Conservation (phyloP, 2,888 invertebrate genomes). For the Tenthredo notha region DNA sequence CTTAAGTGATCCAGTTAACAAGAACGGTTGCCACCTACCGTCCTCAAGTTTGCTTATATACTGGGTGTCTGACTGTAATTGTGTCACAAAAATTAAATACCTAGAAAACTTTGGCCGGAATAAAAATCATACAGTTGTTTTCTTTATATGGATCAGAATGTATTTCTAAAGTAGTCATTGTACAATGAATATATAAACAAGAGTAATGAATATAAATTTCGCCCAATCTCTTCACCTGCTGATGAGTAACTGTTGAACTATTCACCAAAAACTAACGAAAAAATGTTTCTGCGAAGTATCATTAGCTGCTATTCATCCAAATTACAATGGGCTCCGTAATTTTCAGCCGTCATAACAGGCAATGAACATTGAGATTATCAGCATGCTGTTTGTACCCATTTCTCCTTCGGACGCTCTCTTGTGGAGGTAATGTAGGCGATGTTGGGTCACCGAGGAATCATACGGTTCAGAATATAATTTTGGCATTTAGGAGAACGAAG, state of each 20-base stretch:
- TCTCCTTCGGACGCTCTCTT: slow-evolving; percentile 16
- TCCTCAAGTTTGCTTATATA: slow-evolving; percentile 3
- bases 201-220: background rate
- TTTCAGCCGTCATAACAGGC: background rate
- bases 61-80: slow-evolving; percentile 20
- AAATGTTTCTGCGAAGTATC: background rate
- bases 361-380: slow-evolving; percentile 12
- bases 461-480: slow-evolving; percentile 23
- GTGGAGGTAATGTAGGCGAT: slow-evolving; percentile 26
- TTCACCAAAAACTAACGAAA: background rate
- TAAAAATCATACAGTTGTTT: background rate
- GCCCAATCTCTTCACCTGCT: background rate
- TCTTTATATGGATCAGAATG: background rate
- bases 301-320: background rate
- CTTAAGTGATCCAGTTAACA: slow-evolving; percentile 43
- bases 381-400: slow-evolving; percentile 25
- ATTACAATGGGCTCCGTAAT: slow-evolving; percentile 1
- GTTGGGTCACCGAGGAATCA: slow-evolving; percentile 6
- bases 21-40: slow-evolving; percentile 39
- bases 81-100: background rate
- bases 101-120: background rate
- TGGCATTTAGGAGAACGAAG: background rate
- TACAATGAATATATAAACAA: background rate
- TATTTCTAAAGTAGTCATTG: background rate
- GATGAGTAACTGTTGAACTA: background rate